A percentile compares a stretch with the other conserved stretches of the same genome.
phyloP scores from a whole-genome alignment of 2,113 vertebrate species.

The Cathartes aura region DNA sequence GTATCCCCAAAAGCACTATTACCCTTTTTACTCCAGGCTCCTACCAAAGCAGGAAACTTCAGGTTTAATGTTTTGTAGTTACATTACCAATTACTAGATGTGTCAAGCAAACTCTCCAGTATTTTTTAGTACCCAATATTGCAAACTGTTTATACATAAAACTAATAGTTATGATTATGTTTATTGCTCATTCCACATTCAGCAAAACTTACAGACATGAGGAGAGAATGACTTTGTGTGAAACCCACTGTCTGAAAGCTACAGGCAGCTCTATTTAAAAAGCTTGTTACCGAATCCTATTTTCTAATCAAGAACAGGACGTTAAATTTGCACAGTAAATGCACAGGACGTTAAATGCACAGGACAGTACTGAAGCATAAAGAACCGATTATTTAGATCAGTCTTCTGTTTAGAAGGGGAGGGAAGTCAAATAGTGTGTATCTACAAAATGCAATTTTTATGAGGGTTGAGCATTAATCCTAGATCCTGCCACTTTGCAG shows the following conservation, averaged over 20 bases:
- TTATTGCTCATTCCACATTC: constrained; percentile 1
- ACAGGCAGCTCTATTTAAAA: constrained; percentile 14
- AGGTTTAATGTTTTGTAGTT: constrained; percentile 2
- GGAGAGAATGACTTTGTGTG: not conserved
- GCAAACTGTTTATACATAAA: constrained; percentile 4
- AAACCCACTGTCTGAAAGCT: constrained; percentile 8
- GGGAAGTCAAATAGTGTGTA: not conserved
- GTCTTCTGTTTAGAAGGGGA: not conserved
- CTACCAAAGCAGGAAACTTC: not conserved
- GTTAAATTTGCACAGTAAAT: constrained; percentile 31
- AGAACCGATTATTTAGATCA: constrained; percentile 41
- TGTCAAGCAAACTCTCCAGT: not conserved
- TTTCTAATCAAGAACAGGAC: constrained; percentile 48
- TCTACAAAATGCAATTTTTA: constrained; percentile 29
- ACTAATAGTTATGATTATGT: constrained; percentile 13
- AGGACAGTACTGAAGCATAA: not conserved
- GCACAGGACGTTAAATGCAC: too few relatives aligned
- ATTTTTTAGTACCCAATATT: not conserved
- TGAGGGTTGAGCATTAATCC: constrained; percentile 60
- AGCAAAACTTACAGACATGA: not conserved
- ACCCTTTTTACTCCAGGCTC: not conserved
- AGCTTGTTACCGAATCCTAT: constrained; percentile 16
- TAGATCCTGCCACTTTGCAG: not conserved
- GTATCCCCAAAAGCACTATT: not conserved
- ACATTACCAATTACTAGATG: not conserved